A percentile compares a stretch with the other conserved stretches of the same genome.
Conservation (phyloP, 2,888 invertebrate genomes). For the Agapostemon virescens region DNA sequence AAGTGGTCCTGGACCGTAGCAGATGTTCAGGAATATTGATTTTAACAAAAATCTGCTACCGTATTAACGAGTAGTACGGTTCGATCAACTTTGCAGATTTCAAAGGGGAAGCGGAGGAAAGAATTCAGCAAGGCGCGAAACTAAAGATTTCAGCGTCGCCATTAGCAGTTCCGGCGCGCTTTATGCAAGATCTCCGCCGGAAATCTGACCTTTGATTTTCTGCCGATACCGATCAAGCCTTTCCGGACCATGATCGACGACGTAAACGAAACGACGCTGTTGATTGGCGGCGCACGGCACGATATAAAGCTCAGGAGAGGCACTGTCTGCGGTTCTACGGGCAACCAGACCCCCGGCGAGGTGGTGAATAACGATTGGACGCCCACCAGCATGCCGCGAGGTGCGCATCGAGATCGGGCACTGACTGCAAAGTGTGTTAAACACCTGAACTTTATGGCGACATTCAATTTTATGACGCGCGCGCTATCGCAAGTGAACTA, state of each 20-base stretch:
- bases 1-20: too few relatives aligned
- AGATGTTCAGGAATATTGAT: too few relatives aligned
- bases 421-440: constrained; percentile 29
- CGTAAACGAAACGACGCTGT: constrained; percentile 43
- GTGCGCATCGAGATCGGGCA: constrained; percentile 27
- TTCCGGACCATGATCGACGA: constrained; percentile 28
- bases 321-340: constrained; percentile 29
- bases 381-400: constrained; percentile 48
- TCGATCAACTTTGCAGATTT: background rate
- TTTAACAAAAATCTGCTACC: background rate
- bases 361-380: constrained; percentile 59
- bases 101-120: background rate
- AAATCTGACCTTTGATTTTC: background rate
- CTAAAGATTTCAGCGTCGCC: background rate
- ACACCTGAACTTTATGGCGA: constrained; percentile 50
- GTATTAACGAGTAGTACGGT: background rate
- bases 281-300: constrained; percentile 43
- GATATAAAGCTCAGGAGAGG: constrained; percentile 37
- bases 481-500: constrained; percentile 23
- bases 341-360: constrained; percentile 54
- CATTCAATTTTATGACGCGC: constrained; percentile 45
- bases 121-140: background rate
- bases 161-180: background rate
- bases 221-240: constrained; percentile 11
- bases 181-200: background rate